Base-by-base conservation (phyloP, 2,888 invertebrate genomes). In the Micoletzkya japonica region DNA sequence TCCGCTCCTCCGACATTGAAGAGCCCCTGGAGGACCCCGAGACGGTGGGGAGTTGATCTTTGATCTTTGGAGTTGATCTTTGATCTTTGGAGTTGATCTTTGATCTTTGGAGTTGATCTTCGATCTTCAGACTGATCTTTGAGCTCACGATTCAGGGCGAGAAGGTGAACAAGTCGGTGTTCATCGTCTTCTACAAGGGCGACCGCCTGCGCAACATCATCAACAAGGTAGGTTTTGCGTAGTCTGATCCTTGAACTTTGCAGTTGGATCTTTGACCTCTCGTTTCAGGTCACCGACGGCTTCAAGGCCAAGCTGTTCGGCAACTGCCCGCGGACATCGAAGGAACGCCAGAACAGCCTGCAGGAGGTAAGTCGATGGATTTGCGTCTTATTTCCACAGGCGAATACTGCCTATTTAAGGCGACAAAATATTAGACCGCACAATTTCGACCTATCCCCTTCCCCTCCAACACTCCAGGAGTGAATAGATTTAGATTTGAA, bases 251-350 rank as follows among this genome's bases (percentile, higher is more conserved):
- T n/a, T 54, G 6, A 14, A 14, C 10, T 26, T 14, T 10, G 7
- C 54, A 26, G 6, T 6, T 26, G 24, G 7, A 26, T 24, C 26
- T 26, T 17, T 54, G n/a, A 39, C 17, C 7, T 20, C 1, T 24
- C 20, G 6, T 3, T 49, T 70, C 34, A 56, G 56, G 83, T 84
- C 20, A 80, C 80, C 72, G 84, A 84, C 54, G 84, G 83, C 56
- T 82, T 81, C 80, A 87, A 87, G 44, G 98, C 97, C 88, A 91
- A 95, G 73, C 96, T 97, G 1, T 96, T 95, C 1, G 89, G 97
- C 59, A 98, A 97, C 89, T 98, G 97, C 86, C 97, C 97, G 0
- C 96, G 96, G 87, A 94, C 95, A 1, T 94, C 95, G 20, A 92
- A 93, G 17, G 96, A 97, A 87, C 90, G 96, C 39, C 89, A 82